Percentiles rank a stretch among this genome's conserved stretches.
Conservation (phyloP, 1,140 invertebrate genomes). For the Apis laboriosa region DNA sequence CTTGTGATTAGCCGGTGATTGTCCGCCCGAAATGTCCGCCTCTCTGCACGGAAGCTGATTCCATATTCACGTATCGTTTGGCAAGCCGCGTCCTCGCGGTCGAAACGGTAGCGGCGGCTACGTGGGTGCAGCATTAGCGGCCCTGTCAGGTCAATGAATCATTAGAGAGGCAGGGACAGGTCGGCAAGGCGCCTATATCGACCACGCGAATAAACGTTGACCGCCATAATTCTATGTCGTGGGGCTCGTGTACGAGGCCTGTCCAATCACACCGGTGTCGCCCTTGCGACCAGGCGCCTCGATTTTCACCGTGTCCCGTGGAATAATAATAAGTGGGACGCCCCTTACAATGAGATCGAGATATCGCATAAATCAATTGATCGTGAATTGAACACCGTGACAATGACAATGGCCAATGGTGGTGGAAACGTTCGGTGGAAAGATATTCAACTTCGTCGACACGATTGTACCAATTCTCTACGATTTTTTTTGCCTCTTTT, state of each 20-base stretch:
- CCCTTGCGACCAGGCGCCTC: slow-evolving; percentile 49
- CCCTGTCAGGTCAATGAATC: slow-evolving; percentile 68
- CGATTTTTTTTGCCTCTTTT: no score
- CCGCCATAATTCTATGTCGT: slow-evolving; percentile 66
- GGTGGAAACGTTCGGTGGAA: no score
- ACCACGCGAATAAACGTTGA: slow-evolving; percentile 66
- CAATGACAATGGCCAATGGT: no score
- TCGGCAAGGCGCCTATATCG: slow-evolving; percentile 67
- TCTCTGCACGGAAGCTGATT: slow-evolving; percentile 7
- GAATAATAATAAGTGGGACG: slow-evolving; percentile 57
- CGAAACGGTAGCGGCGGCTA: slow-evolving; percentile 60
- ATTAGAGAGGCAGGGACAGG: slow-evolving; percentile 65
- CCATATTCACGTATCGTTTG: slow-evolving; percentile 8
- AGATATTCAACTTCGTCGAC: no score
- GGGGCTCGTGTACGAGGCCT: slow-evolving; percentile 29
- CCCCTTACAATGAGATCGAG: slow-evolving; percentile 38
- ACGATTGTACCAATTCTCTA: no score
- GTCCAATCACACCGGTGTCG: slow-evolving; percentile 48
- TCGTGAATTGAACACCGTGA: slow-evolving; percentile 11
- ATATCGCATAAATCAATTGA: slow-evolving; percentile 55
- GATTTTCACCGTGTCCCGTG: slow-evolving; percentile 42
- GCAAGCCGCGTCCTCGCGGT: slow-evolving; percentile 35
- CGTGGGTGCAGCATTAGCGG: slow-evolving; percentile 67
- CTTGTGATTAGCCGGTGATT: slow-evolving; percentile 33
- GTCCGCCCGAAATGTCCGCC: slow-evolving; percentile 11